Evolutionary conservation across 2,113 vertebrate species (phyloP), one percentile per base, ranked within the genome.

Genomic region (Thamnaconus septentrionalis): DNA sequence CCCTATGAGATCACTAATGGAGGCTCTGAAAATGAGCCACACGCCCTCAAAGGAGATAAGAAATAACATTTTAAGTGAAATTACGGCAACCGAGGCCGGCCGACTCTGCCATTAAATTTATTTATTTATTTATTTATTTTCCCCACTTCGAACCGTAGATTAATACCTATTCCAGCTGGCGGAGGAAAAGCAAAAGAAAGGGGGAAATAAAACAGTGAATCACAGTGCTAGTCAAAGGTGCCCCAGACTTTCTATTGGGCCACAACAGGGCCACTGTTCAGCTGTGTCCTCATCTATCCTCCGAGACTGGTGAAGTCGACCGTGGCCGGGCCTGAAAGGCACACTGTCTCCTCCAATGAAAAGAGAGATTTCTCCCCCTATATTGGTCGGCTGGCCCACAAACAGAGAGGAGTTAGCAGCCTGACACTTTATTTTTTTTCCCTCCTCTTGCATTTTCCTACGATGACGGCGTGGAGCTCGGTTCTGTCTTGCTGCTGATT

Each of bases 181-280:
- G 44, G 44, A 31, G 18, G 18, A 31, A 1, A 31, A 31, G 18
- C 18, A 31, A 31, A 31, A 31, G 18, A 31, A 31, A 31, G 44
- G 44, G 44, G 44, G 44, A 45, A 31, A 31, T 31, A 45, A 45
- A 45, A 45, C 7, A 6, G 44, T 45, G 44, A 45, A 45, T 45
- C 7, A 45, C 63, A 66, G 53, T 71, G 67, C 72, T 66, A 11
- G 68, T 50, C 73, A 77, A 53, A 48, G 53, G 72, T 73, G 73
- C 56, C 72, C 67, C 58, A 10, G 60, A 78, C 58, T 81, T 75
- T 85, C 81, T 73, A 80, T 76, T 61, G 81, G 80, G 60, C 85
- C 83, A 88, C 85, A 82, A 80, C 81, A 78, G 79, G 80, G 67
- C 79, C 79, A 69, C 80, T 80, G 85, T 85, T 86, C 70, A 64